Percentiles rank a stretch among this genome's conserved stretches.
Conservation (phyloP, 1,140 invertebrate genomes). For the Pseudobourletiella spinata region DNA sequence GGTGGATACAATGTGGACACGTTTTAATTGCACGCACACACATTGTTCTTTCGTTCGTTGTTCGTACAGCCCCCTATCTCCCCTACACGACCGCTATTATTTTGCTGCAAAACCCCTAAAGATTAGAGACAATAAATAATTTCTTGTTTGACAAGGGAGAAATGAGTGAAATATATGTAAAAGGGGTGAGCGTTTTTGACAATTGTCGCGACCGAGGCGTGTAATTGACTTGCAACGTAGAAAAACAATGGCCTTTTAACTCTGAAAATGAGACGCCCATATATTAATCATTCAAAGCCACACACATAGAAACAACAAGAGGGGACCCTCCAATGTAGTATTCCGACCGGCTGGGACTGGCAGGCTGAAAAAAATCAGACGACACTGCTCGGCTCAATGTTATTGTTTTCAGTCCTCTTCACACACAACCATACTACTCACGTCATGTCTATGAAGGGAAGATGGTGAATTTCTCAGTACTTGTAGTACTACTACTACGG, state of each 20-base stretch:
- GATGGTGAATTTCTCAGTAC: too few relatives aligned
- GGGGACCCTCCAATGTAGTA: neutral
- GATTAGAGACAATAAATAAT: neutral
- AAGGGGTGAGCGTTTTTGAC: conserved; percentile 14
- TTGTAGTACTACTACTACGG: too few relatives aligned
- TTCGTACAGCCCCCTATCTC: too few relatives aligned
- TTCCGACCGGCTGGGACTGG: too few relatives aligned
- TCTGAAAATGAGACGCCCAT: conserved; percentile 25
- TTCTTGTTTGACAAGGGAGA: neutral
- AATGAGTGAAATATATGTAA: neutral
- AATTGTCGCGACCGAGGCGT: conserved; percentile 21
- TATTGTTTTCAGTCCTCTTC: neutral
- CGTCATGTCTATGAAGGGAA: too few relatives aligned
- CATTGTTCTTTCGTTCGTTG: too few relatives aligned
- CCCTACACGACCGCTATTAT: too few relatives aligned
- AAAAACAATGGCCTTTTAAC: conserved; percentile 27
- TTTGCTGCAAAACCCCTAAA: too few relatives aligned
- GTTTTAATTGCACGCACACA: too few relatives aligned
- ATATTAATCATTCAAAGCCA: conserved; percentile 35
- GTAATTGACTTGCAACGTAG: conserved; percentile 22
- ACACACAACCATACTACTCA: too few relatives aligned
- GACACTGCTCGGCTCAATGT: neutral
- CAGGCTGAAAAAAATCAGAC: neutral
- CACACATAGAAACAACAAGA: conserved; percentile 10
- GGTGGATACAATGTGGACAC: too few relatives aligned